Percentiles rank a stretch among this genome's conserved stretches.
These are phyloP conservation scores for Mirza zaza DNA, from an alignment of 2,113 vertebrate species.

Conservation along the genomic window DNA sequence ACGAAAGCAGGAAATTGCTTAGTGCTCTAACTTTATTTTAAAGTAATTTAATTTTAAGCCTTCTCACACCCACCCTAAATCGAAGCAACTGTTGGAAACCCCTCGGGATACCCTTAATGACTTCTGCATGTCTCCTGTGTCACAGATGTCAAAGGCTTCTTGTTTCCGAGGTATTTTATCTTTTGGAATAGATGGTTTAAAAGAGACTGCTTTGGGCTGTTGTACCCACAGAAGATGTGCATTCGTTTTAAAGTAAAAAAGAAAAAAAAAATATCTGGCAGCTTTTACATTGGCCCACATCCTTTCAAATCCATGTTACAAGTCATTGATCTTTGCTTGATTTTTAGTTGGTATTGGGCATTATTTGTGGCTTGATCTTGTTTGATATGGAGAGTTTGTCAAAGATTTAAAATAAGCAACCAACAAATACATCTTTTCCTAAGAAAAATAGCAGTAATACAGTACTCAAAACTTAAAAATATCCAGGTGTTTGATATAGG, in stretches of 20 bases:
- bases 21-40: conserved; percentile 93
- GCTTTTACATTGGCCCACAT: conserved; percentile 87
- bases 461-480: conserved; percentile 61
- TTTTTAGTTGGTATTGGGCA: conserved; percentile 74
- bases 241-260: conserved; percentile 74
- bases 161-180: conserved; percentile 89
- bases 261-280: conserved; percentile 42
- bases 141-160: conserved; percentile 92
- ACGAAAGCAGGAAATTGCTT: conserved; percentile 91
- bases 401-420: conserved; percentile 78
- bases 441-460: conserved; percentile 64
- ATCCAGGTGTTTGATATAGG: background rate
- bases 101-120: conserved; percentile 89
- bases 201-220: conserved; percentile 81
- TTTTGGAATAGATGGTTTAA: conserved; percentile 90
- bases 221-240: conserved; percentile 69
- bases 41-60: conserved; percentile 96
- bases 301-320: conserved; percentile 88
- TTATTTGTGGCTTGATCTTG: conserved; percentile 86
- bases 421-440: conserved; percentile 51
- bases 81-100: conserved; percentile 88
- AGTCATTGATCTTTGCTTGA: conserved; percentile 86
- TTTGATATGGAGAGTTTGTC: conserved; percentile 80
- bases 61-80: conserved; percentile 89
- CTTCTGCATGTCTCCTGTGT: conserved; percentile 92